phyloP scores from a whole-genome alignment of 2,113 vertebrate species.

The human region DNA sequence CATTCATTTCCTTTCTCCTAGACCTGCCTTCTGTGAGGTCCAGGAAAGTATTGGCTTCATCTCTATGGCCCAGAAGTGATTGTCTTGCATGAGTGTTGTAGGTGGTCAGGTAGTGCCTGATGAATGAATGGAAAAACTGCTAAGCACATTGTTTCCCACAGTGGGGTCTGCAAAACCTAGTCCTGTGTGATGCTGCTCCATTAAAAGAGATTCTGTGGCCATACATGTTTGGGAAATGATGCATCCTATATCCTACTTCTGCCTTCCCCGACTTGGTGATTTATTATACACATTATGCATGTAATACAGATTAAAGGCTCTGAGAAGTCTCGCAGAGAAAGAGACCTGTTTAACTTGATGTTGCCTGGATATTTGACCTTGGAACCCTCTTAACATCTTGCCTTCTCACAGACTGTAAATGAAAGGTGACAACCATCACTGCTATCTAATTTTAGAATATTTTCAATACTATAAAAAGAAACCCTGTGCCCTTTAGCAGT shows the following conservation, averaged over 20 bases:
- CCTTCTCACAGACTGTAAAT: neutral
- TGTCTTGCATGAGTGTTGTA: neutral
- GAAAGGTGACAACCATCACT: neutral
- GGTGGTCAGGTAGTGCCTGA: neutral
- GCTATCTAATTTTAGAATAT: neutral
- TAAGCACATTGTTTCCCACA: neutral
- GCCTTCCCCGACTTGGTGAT: neutral
- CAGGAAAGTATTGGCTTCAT: neutral
- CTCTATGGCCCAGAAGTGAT: neutral
- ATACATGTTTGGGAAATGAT: neutral
- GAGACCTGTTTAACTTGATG: neutral
- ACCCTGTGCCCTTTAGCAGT: neutral
- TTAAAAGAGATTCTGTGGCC: neutral
- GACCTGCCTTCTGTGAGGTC: neutral
- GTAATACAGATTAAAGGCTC: neutral
- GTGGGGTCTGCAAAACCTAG: neutral
- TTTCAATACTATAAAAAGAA: neutral
- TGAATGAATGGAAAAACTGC: neutral
- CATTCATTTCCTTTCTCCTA: neutral
- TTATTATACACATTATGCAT: neutral
- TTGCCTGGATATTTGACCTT: neutral
- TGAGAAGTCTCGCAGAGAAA: neutral
- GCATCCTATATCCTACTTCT: neutral
- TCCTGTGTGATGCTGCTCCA: neutral
- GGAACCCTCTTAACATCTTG: neutral